Evolutionary conservation across 1,140 invertebrate species (phyloP), one percentile per base, ranked within the genome.

Genomic region (Paraescarpia echinospica): DNA sequence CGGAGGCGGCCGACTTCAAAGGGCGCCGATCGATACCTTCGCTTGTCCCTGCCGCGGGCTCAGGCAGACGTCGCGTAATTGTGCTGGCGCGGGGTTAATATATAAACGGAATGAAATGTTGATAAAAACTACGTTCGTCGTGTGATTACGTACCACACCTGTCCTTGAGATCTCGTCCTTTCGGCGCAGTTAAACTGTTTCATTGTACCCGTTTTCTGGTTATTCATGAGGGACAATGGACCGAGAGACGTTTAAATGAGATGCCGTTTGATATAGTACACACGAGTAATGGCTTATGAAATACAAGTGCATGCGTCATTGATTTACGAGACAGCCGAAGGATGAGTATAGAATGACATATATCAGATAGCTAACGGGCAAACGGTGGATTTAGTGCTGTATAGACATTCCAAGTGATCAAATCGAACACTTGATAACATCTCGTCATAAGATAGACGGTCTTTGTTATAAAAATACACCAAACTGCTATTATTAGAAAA

Each of bases 1-100:
- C 59, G 41, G 59, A 77, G 18, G 22, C 59, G 59, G 59, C 27
- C 59, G 59, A 77, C 59, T 77, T 77, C 59, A 77, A 77, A 77
- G 59, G 59, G 59, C 59, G 59, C 59, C 59, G 59, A 77, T 77
- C 59, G 59, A 77, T 77, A 77, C 59, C 59, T 77, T 77, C 59
- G 27, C 59, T 77, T 77, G 59, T 77, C 59, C 12, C 27, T 18
- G 59, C 59, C 59, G 59, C 59, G 14, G 59, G 59, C 59, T 4
- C 59, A 77, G 59, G 59, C 59, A 77, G 59, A 27, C 59, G 9
- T 77, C 12, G 59, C 59, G 59, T 77, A 77, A 77, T 77, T 77
- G 59, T 77, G 59, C 59, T 27, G 59, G 59, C 59, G 59, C 59
- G 59, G 59, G 59, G 59, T 77, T 77, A 77, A 77, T 77, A 77